Base-by-base conservation (phyloP, 2,113 vertebrate species). In the Beaufortia kweichowensis region DNA sequence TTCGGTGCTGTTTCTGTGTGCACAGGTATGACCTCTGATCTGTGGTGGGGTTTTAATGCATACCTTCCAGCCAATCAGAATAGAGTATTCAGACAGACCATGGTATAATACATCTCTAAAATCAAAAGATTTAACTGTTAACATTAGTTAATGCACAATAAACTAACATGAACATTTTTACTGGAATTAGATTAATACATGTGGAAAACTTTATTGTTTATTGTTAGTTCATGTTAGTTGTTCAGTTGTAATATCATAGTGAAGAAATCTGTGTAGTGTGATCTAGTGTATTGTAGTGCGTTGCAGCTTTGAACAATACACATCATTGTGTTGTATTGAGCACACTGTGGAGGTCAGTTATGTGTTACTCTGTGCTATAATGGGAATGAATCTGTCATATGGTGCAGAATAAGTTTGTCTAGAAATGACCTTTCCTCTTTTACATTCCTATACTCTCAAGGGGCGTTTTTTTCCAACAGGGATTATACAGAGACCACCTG, bases 391-490 rank as follows among this genome's bases (percentile, higher is more conserved):
- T 55, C 68, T 60, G 55, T 46, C 19, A 46, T 35, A 48, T 19
- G 23, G 21, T 12, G 15, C 7, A n/a, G 56, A 53, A 53, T 53
- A 56, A 33, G 31, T 29, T 39, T 28, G 75, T 67, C 21, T 66
- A 26, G 35, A 12, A 56, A 19, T 64, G 75, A 66, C 69, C 69
- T 71, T 53, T 56, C 33, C 57, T 70, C 17, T 5, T 23, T 71
- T 43, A 69, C 41, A 63, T 55, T 70, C 43, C 24, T 43, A 60
- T 71, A 71, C 57, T 53, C 15, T 69, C 43, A 62, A 78, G 57
- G 43, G 68, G 46, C 23, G 35, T 48, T 43, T 61, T 71, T 78
- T 78, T 62, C 66, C 57, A 78, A 39, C 43, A 78, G 21, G 76
- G 76, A 55, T 78, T 78, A 78, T n/a, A 70, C 23, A 56, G 15